Evolutionary conservation across 1,140 invertebrate genomes (phyloP), one percentile per base, ranked within the genome.

Genomic region (Cephus cinctus): DNA sequence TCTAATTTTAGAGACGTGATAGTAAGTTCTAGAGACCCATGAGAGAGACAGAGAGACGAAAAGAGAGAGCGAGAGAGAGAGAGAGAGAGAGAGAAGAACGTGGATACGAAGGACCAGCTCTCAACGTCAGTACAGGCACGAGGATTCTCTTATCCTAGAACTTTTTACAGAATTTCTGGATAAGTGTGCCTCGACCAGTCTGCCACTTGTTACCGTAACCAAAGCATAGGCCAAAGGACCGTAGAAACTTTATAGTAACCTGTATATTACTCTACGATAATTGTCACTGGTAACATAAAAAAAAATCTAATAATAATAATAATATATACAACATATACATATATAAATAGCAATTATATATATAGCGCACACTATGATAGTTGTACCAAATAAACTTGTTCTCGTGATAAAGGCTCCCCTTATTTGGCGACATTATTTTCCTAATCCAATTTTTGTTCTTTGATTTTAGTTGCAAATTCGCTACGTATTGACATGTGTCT

Each of bases 381-480:
- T 64, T 61, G 65, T 61, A 59, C 63, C 58, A 61, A 73, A 75
- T 75, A 75, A 74, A 76, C 60, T 73, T 66, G 69, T 75, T 74
- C 73, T 72, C 68, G 71, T 73, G 69, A 72, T 63, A 59, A 52
- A 41, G 6, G 16, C 15, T 9, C 6, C n/a, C 25, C 25, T 27
- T n/a, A 8, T 27, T n/a, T n/a, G n/a, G n/a, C n/a, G n/a, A n/a
- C n/a, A n/a, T n/a, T n/a, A n/a, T n/a, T n/a, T n/a, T n/a, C n/a
- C n/a, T n/a, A n/a, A n/a, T n/a, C n/a, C n/a, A n/a, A n/a, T n/a
- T n/a, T n/a, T n/a, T n/a, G n/a, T n/a, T n/a, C n/a, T n/a, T n/a
- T n/a, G n/a, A n/a, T n/a, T n/a, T n/a, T n/a, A n/a, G n/a, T n/a
- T n/a, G n/a, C n/a, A n/a, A n/a, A n/a, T n/a, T n/a, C n/a, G n/a